Conservation (phyloP, 2,797 vertebrate genomes). For the Sebastes hopkinsi region DNA sequence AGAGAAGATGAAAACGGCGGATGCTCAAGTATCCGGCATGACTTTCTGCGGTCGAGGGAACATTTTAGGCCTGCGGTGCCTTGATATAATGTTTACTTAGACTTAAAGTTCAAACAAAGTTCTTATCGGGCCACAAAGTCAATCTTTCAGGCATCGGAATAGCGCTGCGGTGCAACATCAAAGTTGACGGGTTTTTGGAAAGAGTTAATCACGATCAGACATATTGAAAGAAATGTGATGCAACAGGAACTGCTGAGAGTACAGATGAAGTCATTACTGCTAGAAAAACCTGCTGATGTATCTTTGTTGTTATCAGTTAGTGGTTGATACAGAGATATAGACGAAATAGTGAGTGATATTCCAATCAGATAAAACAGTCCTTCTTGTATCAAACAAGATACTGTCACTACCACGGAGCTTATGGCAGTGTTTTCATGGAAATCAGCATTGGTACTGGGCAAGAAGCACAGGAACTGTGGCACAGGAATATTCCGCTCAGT, state of each 20-base stretch:
- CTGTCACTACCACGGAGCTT: not conserved
- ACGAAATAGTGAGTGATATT: not conserved
- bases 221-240: not conserved
- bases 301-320: conserved; percentile 5
- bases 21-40: conserved; percentile 3
- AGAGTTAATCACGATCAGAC: conserved; percentile 9
- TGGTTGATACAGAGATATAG: not conserved
- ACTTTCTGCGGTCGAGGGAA: conserved; percentile 24
- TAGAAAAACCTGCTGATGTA: conserved; percentile 15
- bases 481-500: conserved; percentile 22
- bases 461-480: not conserved
- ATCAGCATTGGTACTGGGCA: not conserved
- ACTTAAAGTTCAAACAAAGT: conserved; percentile 22
- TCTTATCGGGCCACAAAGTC: conserved; percentile 27
- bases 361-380: conserved; percentile 22
- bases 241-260: conserved; percentile 10
- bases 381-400: conserved; percentile 7
- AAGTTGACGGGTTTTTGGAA: conserved; percentile 26
- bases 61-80: conserved; percentile 3
- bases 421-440: conserved; percentile 19
- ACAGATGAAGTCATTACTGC: conserved; percentile 16
- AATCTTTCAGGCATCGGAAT: conserved; percentile 3
- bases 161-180: conserved; percentile 24
- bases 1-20: conserved; percentile 30
- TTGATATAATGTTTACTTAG: conserved; percentile 41